phyloP scores from a whole-genome alignment of 2,797 vertebrate genomes.

The Microctenopoma stevenorrisi region DNA sequence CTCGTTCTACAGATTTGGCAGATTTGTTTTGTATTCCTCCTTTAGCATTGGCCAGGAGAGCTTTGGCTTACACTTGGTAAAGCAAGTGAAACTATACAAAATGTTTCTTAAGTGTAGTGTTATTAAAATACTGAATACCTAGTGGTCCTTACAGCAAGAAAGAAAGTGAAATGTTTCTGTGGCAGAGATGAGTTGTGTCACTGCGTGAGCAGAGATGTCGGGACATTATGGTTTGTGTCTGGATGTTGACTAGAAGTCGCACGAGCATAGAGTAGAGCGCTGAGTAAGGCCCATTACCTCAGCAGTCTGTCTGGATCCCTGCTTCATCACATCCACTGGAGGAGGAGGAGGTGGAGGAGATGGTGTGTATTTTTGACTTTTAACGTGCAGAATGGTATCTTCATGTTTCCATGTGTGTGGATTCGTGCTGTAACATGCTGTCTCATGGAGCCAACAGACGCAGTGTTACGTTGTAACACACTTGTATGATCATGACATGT shows the following conservation, averaged over 20 bases:
- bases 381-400: constrained; percentile 33
- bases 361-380: constrained; percentile 14
- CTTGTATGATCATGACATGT: constrained; percentile 4
- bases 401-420: constrained; percentile 30
- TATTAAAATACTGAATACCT: not conserved
- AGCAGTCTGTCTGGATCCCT: constrained; percentile 51
- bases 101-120: not conserved
- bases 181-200: constrained; percentile 9
- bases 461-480: no score
- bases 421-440: constrained; percentile 33
- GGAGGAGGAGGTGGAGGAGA: not conserved
- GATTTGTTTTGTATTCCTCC: no score
- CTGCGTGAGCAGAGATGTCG: constrained; percentile 21
- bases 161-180: constrained; percentile 17
- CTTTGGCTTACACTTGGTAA: not conserved
- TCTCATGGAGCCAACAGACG: constrained; percentile 29
- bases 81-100: not conserved
- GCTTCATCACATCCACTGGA: constrained; percentile 51
- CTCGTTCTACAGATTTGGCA: no score
- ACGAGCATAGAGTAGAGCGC: constrained; percentile 23
- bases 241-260: constrained; percentile 33
- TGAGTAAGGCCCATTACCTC: constrained; percentile 62
- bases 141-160: not conserved
- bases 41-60: no score
- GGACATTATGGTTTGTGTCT: constrained; percentile 26